phyloP scores from a whole-genome alignment of 2,888 invertebrate species.

The Drosophila kokeensis region DNA sequence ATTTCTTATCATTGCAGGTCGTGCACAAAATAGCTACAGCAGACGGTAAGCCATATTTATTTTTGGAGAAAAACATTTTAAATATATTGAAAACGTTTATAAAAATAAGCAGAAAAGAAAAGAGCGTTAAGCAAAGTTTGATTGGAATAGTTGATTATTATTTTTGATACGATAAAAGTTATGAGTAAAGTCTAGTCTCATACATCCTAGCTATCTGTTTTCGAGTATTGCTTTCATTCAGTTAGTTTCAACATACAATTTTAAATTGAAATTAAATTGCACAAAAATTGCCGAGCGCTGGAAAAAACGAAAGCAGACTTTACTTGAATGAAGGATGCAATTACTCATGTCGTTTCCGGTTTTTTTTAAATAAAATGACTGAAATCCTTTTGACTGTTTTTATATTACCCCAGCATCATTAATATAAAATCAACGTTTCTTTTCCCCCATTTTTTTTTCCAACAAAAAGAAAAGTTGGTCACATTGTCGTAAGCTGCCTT shows the following conservation, averaged over 20 bases:
- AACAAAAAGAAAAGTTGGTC: background rate
- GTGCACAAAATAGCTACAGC: background rate
- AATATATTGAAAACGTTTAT: background rate
- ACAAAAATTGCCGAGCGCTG: too few species aligned
- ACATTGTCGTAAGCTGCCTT: background rate
- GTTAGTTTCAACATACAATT: background rate
- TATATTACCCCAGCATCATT: background rate
- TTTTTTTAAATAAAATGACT: background rate
- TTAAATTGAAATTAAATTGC: background rate
- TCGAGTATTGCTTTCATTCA: background rate
- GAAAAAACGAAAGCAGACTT: background rate
- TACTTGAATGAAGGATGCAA: background rate
- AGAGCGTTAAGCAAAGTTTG: background rate
- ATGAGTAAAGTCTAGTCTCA: background rate
- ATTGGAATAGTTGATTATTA: rapidly evolving
- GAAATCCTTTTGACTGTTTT: background rate
- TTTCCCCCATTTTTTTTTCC: background rate
- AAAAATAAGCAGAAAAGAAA: background rate
- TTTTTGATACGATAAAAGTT: rapidly evolving
- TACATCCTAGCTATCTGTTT: background rate
- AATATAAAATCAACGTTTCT: background rate
- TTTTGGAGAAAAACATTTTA: rapidly evolving
- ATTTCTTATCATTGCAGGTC: slow-evolving; percentile 30
- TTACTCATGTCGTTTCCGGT: background rate
- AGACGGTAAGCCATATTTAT: slow-evolving; percentile 14